Evolutionary conservation across 2,888 invertebrate genomes (phyloP).

Genomic region (Xylophagus ater): DNA sequence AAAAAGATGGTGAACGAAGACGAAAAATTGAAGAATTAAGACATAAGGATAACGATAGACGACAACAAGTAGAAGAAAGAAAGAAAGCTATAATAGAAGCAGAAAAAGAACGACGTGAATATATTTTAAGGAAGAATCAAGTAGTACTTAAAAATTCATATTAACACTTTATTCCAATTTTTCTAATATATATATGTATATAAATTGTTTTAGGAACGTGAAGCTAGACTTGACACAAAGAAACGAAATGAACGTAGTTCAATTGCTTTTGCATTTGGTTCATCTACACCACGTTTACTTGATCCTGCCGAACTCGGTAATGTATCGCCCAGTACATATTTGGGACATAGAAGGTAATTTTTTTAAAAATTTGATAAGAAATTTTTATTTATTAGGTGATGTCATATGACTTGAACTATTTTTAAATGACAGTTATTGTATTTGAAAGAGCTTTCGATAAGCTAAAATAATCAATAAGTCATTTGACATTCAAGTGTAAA

Average conservation of each 20-base stretch:
- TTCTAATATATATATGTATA: conserved; percentile 1
- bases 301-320: conserved; percentile 66
- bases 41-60: conserved; percentile 60
- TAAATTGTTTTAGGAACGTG: conserved; percentile 57
- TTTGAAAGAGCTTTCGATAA: too few relatives aligned
- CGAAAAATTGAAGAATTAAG: conserved; percentile 73
- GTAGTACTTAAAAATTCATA: too few relatives aligned
- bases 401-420: too few relatives aligned
- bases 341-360: conserved; percentile 66
- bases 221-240: conserved; percentile 69
- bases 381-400: too few relatives aligned
- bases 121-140: conserved; percentile 72
- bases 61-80: conserved; percentile 69
- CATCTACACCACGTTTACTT: conserved; percentile 77
- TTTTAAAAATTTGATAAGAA: conserved; percentile 3
- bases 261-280: conserved; percentile 79
- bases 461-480: too few relatives aligned
- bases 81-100: conserved; percentile 83
- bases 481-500: too few relatives aligned
- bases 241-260: conserved; percentile 64
- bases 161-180: conserved; percentile 16
- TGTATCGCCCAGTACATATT: conserved; percentile 47
- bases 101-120: conserved; percentile 75
- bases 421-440: too few relatives aligned
- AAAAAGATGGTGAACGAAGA: conserved; percentile 74